A percentile compares a stretch with the other conserved stretches of the same genome.
These are phyloP conservation scores for Bos taurus DNA, from an alignment of 2,113 vertebrate genomes.

Conservation along the genomic window DNA sequence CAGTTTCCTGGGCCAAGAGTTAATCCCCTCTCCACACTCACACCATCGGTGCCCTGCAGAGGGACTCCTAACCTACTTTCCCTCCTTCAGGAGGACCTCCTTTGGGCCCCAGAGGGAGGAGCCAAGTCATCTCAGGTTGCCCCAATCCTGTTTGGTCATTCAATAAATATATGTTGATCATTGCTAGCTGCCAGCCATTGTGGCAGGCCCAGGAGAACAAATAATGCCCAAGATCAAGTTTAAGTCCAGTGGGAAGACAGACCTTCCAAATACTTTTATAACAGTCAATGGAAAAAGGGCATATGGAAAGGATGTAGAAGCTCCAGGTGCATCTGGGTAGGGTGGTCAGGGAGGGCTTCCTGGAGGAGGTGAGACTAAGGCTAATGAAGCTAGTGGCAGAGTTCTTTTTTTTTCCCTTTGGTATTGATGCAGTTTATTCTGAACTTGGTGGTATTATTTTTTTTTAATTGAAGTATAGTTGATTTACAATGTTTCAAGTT, in stretches of 20 bases:
- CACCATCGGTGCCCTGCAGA: fast-evolving
- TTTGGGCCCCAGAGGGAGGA: not conserved
- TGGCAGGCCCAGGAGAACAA: not conserved
- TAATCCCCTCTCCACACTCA: not conserved
- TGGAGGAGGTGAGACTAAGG: not conserved
- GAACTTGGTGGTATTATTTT: not conserved
- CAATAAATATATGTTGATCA: not conserved
- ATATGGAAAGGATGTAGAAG: not conserved
- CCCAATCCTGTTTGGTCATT: not conserved
- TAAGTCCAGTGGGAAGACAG: not conserved
- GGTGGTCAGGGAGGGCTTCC: not conserved
- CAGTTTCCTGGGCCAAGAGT: not conserved
- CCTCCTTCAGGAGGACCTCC: not conserved
- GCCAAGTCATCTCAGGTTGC: not conserved
- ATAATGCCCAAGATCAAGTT: not conserved
- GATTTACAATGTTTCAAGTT: not conserved
- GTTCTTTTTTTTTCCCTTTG: not conserved
- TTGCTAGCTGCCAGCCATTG: not conserved
- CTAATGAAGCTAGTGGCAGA: not conserved
- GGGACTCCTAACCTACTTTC: not conserved
- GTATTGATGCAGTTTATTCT: not conserved
- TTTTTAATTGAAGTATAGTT: not conserved
- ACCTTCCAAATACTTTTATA: not conserved
- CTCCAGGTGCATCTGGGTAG: not conserved
- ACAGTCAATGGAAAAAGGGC: not conserved